A percentile compares a stretch with the other conserved stretches of the same genome.
These are phyloP conservation scores for Gila robusta DNA, from an alignment of 2,797 vertebrate genomes.

Conservation along the genomic window DNA sequence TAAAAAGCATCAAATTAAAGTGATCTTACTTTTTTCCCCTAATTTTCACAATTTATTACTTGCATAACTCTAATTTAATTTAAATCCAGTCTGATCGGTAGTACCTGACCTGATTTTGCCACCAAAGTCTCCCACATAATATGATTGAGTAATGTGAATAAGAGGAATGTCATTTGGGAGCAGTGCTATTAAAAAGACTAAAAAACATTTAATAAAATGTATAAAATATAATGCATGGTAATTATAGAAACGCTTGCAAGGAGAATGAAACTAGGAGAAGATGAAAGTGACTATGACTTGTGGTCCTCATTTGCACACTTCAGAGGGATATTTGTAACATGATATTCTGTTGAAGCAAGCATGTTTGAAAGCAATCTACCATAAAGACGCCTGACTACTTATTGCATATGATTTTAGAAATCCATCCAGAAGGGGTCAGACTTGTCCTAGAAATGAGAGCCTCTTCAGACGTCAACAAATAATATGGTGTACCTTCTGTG, in stretches of 20 bases:
- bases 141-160: background rate
- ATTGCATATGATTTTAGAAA: background rate
- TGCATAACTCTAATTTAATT: background rate
- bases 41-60: too few relatives aligned
- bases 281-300: background rate
- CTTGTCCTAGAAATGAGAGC: conserved; percentile 5
- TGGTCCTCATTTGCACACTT: background rate
- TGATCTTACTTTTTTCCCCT: too few relatives aligned
- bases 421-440: conserved; percentile 50
- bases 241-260: background rate
- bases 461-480: background rate
- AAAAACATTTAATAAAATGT: too few relatives aligned
- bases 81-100: too few relatives aligned
- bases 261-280: background rate
- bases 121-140: background rate
- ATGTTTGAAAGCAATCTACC: background rate
- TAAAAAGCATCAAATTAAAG: background rate
- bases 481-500: background rate
- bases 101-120: background rate
- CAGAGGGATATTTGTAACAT: background rate
- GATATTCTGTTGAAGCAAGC: background rate
- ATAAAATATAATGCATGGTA: background rate
- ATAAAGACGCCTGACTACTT: background rate
- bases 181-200: background rate
- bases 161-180: background rate